Percentiles rank a stretch among this genome's conserved stretches.
These are phyloP conservation scores for Sula dactylatra DNA, from an alignment of 2,113 vertebrate genomes.

Conservation along the genomic window DNA sequence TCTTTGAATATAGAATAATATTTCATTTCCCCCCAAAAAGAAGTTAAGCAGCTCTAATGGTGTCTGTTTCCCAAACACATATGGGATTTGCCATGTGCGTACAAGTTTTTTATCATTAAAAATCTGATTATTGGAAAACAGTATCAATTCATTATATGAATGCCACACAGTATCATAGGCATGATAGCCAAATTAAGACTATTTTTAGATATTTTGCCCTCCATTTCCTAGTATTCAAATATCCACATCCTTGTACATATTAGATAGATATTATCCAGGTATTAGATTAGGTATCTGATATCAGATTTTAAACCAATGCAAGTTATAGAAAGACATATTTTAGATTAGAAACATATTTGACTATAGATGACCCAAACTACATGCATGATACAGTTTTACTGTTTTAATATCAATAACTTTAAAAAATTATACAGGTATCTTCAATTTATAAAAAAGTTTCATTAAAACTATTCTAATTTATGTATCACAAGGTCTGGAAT, in stretches of 20 bases:
- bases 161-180: background rate
- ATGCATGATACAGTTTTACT: background rate
- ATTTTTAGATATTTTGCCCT: background rate
- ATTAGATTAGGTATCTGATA: background rate
- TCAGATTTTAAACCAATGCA: background rate
- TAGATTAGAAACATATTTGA: background rate
- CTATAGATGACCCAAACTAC: background rate
- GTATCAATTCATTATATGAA: background rate
- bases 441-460: background rate
- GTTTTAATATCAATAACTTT: background rate
- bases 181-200: background rate
- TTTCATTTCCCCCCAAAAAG: background rate
- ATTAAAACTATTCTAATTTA: background rate
- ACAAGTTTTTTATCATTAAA: background rate
- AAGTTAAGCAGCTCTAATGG: background rate
- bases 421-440: background rate
- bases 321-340: background rate
- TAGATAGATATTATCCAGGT: too few relatives aligned
- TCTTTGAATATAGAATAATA: background rate
- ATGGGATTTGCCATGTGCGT: background rate
- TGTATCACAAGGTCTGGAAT: background rate
- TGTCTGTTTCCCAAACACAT: background rate
- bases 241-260: background rate
- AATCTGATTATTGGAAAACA: background rate
- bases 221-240: background rate